Conservation (phyloP, 2,797 vertebrate species). For the Falco columbarius region DNA sequence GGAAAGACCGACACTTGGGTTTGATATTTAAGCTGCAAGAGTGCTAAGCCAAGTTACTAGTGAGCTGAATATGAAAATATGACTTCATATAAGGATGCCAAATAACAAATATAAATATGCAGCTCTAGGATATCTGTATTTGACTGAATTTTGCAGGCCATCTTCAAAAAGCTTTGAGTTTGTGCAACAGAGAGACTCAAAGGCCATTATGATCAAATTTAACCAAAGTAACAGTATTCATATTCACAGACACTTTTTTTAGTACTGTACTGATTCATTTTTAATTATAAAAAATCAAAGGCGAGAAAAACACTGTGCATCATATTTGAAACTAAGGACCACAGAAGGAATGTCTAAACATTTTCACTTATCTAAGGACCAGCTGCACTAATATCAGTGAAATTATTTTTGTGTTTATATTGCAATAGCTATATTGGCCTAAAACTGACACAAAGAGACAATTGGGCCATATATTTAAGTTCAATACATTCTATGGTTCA, state of each 20-base stretch:
- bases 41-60: neutral
- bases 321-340: neutral
- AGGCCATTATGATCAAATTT: neutral
- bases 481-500: neutral
- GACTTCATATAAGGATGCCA: neutral
- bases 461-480: constrained; percentile 4
- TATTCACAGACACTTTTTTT: neutral
- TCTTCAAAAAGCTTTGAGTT: neutral
- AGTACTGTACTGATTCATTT: neutral
- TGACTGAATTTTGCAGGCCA: neutral
- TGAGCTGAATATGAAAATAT: neutral
- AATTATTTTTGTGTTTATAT: neutral
- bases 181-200: neutral
- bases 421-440: neutral
- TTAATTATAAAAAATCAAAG: neutral
- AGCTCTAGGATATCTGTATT: neutral
- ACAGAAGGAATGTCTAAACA: neutral
- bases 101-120: neutral
- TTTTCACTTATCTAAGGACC: neutral
- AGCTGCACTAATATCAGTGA: neutral
- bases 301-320: neutral
- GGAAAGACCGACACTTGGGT: neutral
- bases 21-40: neutral
- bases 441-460: constrained; percentile 13
- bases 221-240: neutral